Percentiles rank a stretch among this genome's conserved stretches.
Evolutionary conservation across 64 coral and sea anemone species (phyloP).

Genomic region (Montipora efflorescens): DNA sequence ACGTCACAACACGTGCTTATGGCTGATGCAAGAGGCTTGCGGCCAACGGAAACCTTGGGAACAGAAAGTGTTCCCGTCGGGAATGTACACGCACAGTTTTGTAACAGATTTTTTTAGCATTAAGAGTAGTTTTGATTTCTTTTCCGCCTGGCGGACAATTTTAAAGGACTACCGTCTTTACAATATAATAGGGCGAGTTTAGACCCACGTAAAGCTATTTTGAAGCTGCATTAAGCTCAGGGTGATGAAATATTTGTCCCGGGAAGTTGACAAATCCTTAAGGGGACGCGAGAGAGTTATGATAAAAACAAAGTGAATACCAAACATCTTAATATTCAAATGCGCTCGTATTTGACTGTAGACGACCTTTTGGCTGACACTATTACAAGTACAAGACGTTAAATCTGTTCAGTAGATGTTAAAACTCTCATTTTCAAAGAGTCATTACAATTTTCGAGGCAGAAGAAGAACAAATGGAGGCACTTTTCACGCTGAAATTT

Average conservation of each 20-base stretch:
- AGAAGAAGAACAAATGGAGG: no score
- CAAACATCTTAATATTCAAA: no score
- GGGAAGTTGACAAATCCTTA: background rate
- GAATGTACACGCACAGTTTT: conserved; percentile 52
- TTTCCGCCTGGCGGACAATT: background rate
- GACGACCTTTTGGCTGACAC: no score
- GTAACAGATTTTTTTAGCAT: background rate
- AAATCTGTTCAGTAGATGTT: no score
- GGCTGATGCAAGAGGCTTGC: no score
- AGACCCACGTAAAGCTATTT: background rate
- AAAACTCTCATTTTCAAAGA: no score
- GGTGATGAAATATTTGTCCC: background rate
- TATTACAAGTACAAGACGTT: no score
- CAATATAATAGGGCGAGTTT: background rate
- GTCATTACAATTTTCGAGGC: no score
- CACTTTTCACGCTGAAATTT: no score
- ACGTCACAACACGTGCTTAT: conserved; percentile 32
- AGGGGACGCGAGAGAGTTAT: no score
- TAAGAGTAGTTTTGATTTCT: background rate
- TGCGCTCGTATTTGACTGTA: no score
- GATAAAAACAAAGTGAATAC: no score
- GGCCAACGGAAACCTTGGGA: conserved; percentile 1
- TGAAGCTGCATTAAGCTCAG: background rate
- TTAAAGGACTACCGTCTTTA: background rate
- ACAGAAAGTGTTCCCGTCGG: background rate